A percentile compares a stretch with the other conserved stretches of the same genome.
Evolutionary conservation across 2,113 vertebrate species (phyloP).

Genomic region (Vidua chalybeata): DNA sequence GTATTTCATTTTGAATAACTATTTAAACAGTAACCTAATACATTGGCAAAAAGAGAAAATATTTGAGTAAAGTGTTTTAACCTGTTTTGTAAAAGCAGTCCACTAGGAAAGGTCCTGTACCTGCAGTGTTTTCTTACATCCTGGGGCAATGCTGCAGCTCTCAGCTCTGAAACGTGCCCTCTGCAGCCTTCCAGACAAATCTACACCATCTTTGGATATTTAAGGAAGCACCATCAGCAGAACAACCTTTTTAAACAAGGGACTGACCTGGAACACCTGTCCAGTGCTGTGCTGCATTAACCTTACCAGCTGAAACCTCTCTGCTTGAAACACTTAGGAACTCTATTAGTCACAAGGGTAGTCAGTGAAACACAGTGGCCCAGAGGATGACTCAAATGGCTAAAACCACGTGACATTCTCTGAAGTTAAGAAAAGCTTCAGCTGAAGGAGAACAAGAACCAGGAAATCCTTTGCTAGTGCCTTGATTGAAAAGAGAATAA

Average conservation of each 20-base stretch:
- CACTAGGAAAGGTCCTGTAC: neutral
- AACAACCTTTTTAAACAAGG: neutral
- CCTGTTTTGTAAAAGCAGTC: neutral
- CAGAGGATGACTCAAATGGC: neutral
- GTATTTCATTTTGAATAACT: neutral
- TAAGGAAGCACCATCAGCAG: neutral
- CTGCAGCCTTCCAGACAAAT: neutral
- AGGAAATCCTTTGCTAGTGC: neutral
- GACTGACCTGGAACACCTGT: neutral
- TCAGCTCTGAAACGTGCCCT: neutral
- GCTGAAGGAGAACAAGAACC: neutral
- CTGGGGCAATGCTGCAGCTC: neutral
- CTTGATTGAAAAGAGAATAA: neutral
- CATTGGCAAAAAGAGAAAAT: neutral
- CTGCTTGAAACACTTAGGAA: neutral
- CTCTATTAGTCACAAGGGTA: neutral
- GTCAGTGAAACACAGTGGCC: neutral
- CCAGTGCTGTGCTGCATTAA: neutral
- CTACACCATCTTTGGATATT: neutral
- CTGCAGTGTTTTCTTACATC: neutral
- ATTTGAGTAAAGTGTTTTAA: neutral
- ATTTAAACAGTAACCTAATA: neutral
- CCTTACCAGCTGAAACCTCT: neutral
- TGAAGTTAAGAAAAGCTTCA: neutral
- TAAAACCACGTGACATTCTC: neutral